These are phyloP conservation scores for Ispidina picta DNA, from an alignment of 2,797 vertebrate species.

Conservation along the genomic window DNA sequence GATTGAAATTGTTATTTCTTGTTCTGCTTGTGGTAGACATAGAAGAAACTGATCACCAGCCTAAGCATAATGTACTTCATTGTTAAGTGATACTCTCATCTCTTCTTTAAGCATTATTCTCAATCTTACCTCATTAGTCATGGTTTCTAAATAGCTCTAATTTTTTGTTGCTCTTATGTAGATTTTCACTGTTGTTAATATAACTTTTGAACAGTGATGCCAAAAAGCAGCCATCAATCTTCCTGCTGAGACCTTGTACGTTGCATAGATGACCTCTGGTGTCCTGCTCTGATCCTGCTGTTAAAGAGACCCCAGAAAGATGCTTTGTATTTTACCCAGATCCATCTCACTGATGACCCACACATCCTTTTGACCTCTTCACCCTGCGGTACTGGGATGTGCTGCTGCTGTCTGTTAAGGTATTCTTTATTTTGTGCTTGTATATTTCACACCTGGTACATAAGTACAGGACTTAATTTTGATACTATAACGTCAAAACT, in stretches of 20 bases:
- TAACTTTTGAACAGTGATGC: neutral
- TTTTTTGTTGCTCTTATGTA: neutral
- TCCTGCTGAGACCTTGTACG: neutral
- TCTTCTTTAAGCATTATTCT: neutral
- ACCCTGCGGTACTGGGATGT: neutral
- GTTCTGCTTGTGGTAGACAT: neutral
- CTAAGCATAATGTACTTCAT: neutral
- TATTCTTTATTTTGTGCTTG: neutral
- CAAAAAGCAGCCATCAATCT: neutral
- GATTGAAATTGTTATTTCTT: neutral
- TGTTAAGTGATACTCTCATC: neutral
- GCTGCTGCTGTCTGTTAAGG: neutral
- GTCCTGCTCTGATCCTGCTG: neutral
- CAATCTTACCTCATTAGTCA: neutral
- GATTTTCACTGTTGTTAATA: neutral
- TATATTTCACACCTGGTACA: neutral
- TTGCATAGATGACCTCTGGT: neutral
- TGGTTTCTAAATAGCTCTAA: neutral
- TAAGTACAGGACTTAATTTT: neutral
- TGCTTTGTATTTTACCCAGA: neutral
- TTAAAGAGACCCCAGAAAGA: neutral
- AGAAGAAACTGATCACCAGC: neutral
- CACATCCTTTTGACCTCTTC: neutral
- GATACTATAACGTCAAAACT: neutral
- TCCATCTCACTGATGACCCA: neutral